phyloP scores from a whole-genome alignment of 2,113 vertebrate species.

The Atractosteus spatula region DNA sequence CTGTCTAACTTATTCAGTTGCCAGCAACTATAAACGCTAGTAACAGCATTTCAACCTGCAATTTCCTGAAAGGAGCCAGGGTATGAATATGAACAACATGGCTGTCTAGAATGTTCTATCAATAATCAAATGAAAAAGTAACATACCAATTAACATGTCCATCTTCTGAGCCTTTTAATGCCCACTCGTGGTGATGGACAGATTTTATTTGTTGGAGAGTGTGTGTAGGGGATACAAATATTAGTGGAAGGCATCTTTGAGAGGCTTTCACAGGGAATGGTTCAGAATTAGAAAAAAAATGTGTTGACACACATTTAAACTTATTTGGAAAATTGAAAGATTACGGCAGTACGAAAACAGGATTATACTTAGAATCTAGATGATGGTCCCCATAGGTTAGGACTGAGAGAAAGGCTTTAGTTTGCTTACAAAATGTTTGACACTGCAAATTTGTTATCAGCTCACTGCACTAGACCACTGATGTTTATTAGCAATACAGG shows the following conservation, averaged over 20 bases:
- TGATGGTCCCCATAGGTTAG: slow-evolving; percentile 26
- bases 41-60: too few species aligned
- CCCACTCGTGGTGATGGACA: too few species aligned
- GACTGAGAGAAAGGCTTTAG: slow-evolving; percentile 14
- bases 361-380: slow-evolving; percentile 19
- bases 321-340: slow-evolving; percentile 14
- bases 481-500: slow-evolving; percentile 21
- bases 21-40: too few species aligned
- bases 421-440: slow-evolving; percentile 41
- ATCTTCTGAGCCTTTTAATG: too few species aligned
- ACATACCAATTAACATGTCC: too few species aligned
- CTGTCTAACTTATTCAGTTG: too few species aligned
- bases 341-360: slow-evolving; percentile 28
- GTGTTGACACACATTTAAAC: slow-evolving; percentile 19
- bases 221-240: slow-evolving; percentile 14
- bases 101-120: too few species aligned
- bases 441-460: slow-evolving; percentile 42
- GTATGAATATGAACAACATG: too few species aligned
- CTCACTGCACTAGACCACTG: slow-evolving; percentile 28
- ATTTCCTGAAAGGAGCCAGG: too few species aligned
- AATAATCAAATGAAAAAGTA: too few species aligned
- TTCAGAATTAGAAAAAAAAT: slow-evolving; percentile 19
- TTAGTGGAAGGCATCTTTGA: slow-evolving; percentile 9
- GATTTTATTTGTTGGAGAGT: background rate
- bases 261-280: slow-evolving; percentile 8